Base-by-base conservation (phyloP, 1,140 invertebrate genomes). In the honey bee (Apis mellifera) region DNA sequence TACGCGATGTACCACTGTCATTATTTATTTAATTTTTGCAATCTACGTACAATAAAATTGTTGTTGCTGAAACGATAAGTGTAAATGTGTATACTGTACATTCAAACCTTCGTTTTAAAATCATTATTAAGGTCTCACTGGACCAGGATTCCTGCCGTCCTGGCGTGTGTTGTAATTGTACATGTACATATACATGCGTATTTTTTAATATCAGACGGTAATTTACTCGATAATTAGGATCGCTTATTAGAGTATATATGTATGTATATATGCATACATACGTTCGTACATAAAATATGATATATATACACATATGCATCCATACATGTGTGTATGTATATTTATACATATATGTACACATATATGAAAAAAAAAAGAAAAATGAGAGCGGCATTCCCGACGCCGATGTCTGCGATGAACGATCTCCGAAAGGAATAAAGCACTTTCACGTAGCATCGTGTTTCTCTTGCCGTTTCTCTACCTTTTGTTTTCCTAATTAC, bases 11-110 rank as follows among this genome's bases (percentile, higher is more conserved):
- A 93, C 89, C 92, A 93, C 90, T 93, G 90, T 93, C 92, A 93
- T 93, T 90, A 92, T 93, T 93, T 92, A 92, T 93, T 93, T 93
- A 92, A 88, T 92, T 93, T 93, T 93, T 93, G 92, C 92, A 93
- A 93, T 91, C 91, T 93, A 93, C 92, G 89, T 93, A 93, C 91
- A 93, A 93, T 93, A 93, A 93, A 93, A 93, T 93, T 93, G 92
- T 93, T 93, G 93, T 92, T 93, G 92, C 92, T 93, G 92, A 93
- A 93, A 93, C 89, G 90, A 91, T 90, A 90, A 83, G 87, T 89
- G 88, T 88, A 89, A 89, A 88, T 88, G 87, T 89, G 86, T 89
- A 88, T 89, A 89, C 84, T 89, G 87, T 89, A 89, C 86, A 89
- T 89, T 88, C 79, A 88, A 42, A 89, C 84, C 87, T 89, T 86